Evolutionary conservation across 2,113 vertebrate genomes (phyloP).

Genomic region (Carollia perspicillata): DNA sequence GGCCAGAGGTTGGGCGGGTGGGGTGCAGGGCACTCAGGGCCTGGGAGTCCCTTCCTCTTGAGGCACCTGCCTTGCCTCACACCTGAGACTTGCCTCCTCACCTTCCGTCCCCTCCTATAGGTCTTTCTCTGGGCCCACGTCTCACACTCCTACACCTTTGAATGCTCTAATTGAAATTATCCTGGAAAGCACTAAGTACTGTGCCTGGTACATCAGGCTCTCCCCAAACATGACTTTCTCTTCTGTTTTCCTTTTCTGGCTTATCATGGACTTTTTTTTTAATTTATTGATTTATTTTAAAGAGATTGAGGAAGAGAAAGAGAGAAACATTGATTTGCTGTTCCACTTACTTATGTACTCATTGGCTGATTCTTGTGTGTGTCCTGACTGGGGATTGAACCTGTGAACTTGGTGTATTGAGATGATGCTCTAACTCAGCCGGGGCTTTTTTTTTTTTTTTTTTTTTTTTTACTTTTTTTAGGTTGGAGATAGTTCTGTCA

Average conservation of each 20-base stretch:
- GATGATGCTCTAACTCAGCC: too few relatives aligned
- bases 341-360: too few relatives aligned
- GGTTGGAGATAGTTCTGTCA: background rate
- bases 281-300: too few relatives aligned
- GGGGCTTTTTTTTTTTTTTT: too few relatives aligned
- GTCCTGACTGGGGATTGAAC: too few relatives aligned
- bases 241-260: background rate
- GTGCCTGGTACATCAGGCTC: background rate
- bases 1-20: background rate
- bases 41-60: background rate
- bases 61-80: background rate
- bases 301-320: too few relatives aligned
- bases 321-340: too few relatives aligned
- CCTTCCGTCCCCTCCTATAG: background rate
- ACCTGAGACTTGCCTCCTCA: background rate
- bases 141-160: background rate
- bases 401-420: too few relatives aligned
- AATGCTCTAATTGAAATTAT: background rate
- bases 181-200: background rate
- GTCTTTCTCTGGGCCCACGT: too few relatives aligned
- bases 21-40: rapidly evolving
- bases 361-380: too few relatives aligned
- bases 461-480: background rate
- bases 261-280: background rate
- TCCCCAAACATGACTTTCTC: background rate